These are phyloP conservation scores for Marmota monax DNA, from an alignment of 2,113 vertebrate species.

Conservation along the genomic window DNA sequence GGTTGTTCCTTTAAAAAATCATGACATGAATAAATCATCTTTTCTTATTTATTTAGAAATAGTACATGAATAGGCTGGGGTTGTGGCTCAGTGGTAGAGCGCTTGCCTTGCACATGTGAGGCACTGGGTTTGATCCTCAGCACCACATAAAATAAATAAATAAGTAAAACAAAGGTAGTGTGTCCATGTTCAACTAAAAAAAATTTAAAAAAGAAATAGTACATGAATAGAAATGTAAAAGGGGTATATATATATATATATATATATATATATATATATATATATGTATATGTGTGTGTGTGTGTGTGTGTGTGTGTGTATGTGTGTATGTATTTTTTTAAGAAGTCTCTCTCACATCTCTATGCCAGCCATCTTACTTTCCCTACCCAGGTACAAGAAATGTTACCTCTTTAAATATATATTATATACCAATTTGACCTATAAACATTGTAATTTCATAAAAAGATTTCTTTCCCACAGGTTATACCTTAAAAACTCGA, in stretches of 20 bases:
- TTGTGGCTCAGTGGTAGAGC: too few relatives aligned
- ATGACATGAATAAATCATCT: background rate
- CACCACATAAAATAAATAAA: too few relatives aligned
- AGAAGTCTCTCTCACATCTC: background rate
- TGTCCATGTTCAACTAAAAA: too few relatives aligned
- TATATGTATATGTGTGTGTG: background rate
- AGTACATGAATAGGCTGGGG: background rate
- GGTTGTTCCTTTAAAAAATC: conserved; percentile 31
- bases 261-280: background rate
- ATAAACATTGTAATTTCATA: background rate
- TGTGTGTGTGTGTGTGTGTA: background rate
- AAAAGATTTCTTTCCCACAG: background rate
- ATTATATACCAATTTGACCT: background rate
- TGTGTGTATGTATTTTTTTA: background rate
- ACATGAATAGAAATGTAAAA: background rate
- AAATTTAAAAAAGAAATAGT: background rate
- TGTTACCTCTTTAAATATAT: background rate
- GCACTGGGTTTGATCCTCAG: too few relatives aligned
- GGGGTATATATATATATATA: background rate
- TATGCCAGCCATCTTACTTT: background rate
- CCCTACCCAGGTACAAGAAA: background rate
- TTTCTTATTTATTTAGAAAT: background rate
- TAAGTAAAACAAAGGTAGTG: too few relatives aligned
- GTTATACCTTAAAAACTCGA: background rate
- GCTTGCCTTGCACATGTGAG: too few relatives aligned